Percentiles rank a stretch among this genome's conserved stretches.
Conservation (phyloP, 2,888 invertebrate species). For the Dicycla oo region DNA sequence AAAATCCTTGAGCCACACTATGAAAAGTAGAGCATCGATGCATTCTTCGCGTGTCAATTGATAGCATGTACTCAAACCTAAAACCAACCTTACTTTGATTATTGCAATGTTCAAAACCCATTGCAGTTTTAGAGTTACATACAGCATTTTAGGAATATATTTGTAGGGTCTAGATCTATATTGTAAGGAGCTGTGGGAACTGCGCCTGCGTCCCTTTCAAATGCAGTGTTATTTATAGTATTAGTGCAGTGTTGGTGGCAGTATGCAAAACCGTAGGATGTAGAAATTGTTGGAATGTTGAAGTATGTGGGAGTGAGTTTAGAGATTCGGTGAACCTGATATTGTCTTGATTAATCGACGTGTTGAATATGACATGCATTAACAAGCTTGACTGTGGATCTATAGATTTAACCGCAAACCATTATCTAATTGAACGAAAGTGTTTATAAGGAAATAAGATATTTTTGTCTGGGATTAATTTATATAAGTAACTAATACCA, state of each 20-base stretch:
- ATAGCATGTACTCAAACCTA: conserved; percentile 41
- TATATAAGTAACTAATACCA: too few species aligned
- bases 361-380: conserved; percentile 28
- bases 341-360: conserved; percentile 45
- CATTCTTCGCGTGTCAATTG: conserved; percentile 78
- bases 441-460: too few species aligned
- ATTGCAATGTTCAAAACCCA: conserved; percentile 48
- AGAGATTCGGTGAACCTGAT: conserved; percentile 46
- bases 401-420: conserved; percentile 1
- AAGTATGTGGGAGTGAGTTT: conserved; percentile 53
- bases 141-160: conserved; percentile 52
- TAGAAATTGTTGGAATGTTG: conserved; percentile 63
- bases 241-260: conserved; percentile 50
- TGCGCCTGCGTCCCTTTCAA: conserved; percentile 81
- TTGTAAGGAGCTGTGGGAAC: conserved; percentile 84
- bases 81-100: conserved; percentile 38
- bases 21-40: conserved; percentile 82
- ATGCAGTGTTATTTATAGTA: conserved; percentile 76
- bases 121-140: conserved; percentile 18
- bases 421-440: neutral
- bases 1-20: conserved; percentile 75
- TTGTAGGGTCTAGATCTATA: conserved; percentile 68
- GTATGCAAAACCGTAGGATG: conserved; percentile 65
- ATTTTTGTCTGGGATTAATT: too few species aligned
- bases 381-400: conserved; percentile 5